Percentiles rank a stretch among this genome's conserved stretches.
These are phyloP conservation scores for Salpingus planirostris DNA, from an alignment of 2,888 invertebrate species.

Conservation along the genomic window DNA sequence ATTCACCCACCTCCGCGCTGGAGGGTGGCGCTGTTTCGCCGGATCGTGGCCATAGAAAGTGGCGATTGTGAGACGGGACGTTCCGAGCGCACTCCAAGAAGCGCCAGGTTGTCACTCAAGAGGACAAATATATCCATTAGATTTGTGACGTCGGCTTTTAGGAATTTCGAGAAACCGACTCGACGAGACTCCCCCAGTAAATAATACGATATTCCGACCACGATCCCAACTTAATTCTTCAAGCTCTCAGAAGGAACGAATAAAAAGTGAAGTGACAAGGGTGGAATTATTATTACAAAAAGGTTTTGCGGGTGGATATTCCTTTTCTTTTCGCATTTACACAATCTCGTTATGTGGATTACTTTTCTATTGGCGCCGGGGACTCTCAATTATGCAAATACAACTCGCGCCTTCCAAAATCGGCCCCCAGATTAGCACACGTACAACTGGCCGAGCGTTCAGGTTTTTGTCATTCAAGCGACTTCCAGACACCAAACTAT, in stretches of 20 bases:
- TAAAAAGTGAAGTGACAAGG: conserved; percentile 14
- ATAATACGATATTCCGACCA: conserved; percentile 15
- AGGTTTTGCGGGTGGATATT: conserved; percentile 10
- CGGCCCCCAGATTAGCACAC: no score
- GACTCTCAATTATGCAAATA: conserved; percentile 5
- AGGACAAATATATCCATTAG: conserved; percentile 11
- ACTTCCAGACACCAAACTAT: no score
- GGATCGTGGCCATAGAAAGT: no score
- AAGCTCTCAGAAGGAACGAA: conserved; percentile 11
- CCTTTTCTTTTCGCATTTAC: conserved; percentile 9
- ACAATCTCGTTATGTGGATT: conserved; percentile 10
- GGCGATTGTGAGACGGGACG: no score
- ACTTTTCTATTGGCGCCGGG: neutral
- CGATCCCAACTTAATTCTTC: conserved; percentile 13
- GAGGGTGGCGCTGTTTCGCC: no score
- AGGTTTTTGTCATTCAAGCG: no score
- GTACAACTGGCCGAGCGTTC: no score
- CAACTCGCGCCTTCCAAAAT: neutral
- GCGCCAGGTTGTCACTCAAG: conserved; percentile 2
- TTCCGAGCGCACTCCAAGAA: no score
- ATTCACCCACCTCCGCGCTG: no score
- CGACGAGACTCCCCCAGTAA: conserved; percentile 9
- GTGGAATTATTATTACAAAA: conserved; percentile 14
- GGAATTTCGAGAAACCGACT: conserved; percentile 7
- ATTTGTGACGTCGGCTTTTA: conserved; percentile 11